Conservation (phyloP, 2,888 invertebrate species). For the Pandemis heparana region DNA sequence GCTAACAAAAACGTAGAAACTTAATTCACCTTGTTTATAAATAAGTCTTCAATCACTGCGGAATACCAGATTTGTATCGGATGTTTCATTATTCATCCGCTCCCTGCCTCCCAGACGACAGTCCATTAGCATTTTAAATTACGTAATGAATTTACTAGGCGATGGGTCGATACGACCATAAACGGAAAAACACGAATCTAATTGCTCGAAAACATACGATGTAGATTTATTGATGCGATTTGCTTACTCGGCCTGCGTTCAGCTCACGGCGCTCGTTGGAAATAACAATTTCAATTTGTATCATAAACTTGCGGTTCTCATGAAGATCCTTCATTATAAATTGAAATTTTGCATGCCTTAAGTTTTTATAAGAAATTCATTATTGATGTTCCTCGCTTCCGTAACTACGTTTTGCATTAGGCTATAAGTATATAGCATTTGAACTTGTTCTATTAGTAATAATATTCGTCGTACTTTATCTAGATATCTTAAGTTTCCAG, state of each 20-base stretch:
- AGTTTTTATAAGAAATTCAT: constrained; percentile 19
- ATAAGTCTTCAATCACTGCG: constrained; percentile 56
- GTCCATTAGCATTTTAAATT: constrained; percentile 81
- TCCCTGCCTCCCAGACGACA: constrained; percentile 68
- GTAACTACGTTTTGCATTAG: not conserved
- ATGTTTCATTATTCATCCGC: constrained; percentile 75
- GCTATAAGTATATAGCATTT: not conserved
- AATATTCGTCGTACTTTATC: not conserved
- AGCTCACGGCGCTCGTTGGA: not conserved
- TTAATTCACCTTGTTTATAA: constrained; percentile 44
- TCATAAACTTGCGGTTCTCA: not conserved
- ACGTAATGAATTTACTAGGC: constrained; percentile 75
- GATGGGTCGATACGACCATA: constrained; percentile 55
- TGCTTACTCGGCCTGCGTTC: constrained; percentile 24
- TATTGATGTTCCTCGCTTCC: not conserved
- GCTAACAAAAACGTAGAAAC: constrained; percentile 37
- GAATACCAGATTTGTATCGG: constrained; percentile 66
- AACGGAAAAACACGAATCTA: constrained; percentile 43
- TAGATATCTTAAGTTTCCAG: not conserved
- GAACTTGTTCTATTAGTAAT: not conserved
- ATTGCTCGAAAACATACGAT: constrained; percentile 49
- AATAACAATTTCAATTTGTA: constrained; percentile 23
- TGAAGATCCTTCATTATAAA: constrained; percentile 17
- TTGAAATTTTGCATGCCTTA: constrained; percentile 9
- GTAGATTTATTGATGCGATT: constrained; percentile 38